Base-by-base conservation (phyloP, 2,113 vertebrate species). In the Capreolus pygargus region DNA sequence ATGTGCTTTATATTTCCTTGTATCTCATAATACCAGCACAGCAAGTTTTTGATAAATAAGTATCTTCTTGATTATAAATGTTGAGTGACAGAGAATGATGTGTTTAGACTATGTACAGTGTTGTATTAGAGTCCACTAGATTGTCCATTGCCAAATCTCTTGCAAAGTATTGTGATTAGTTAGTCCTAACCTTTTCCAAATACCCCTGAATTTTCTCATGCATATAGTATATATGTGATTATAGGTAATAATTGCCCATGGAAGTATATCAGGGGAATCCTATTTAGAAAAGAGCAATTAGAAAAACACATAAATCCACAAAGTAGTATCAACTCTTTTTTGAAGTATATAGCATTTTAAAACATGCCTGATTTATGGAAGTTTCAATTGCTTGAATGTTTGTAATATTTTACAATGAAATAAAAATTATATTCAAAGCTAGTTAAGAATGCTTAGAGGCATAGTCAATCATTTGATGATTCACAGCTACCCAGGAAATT, bases 341-440 rank as follows among this genome's bases (percentile, higher is more conserved):
- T 25, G 23, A 94, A 89, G 8, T 82, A 58, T 70, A 11, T 43
- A 67, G 21, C 23, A 61, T 83, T 93, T 93, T 93, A 58, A 61
- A 95, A 45, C 23, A 76, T 58, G 21, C 28, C n/a, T 91, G 14
- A 98, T 61, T 55, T 86, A 89, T 89, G 21, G 11, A 21, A 67
- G 13, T 89, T 52, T 89, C 36, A 70, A 33, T 93, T 81, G 64
- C 94, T 78, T 86, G 86, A 93, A 91, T 97, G 28, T 94, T 97
- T 96, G 14, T 14, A 89, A 58, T 82, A 74, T 27, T 86, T 50
- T 86, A 3, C 45, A 79, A n/a, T 89, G n/a, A 93, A 97, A 88
- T 86, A 94, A 95, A 91, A 93, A 74, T 58, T 76, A 5, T 89
- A 67, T 95, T 87, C 39, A 87, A 57, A 92, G 45, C 58, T 84